These are phyloP conservation scores for Acanthochromis polyacanthus DNA, from an alignment of 2,113 vertebrate species.

Conservation along the genomic window DNA sequence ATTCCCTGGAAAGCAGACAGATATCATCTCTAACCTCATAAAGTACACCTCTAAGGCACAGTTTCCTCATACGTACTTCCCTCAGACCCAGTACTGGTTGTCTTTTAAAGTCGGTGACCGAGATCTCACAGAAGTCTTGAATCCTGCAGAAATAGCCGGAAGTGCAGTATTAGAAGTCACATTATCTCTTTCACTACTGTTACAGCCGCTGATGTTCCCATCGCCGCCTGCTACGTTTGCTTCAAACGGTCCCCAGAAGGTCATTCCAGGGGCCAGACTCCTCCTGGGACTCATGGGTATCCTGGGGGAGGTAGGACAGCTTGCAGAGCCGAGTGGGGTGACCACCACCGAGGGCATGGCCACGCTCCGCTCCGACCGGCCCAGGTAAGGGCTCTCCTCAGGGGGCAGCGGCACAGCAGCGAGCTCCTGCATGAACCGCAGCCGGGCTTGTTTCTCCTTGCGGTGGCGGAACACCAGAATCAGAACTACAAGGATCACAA, in stretches of 20 bases:
- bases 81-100: slow-evolving; percentile 91
- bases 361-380: slow-evolving; percentile 79
- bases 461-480: slow-evolving; percentile 85
- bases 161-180: not conserved
- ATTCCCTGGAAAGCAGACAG: slow-evolving; percentile 7
- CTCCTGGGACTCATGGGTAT: slow-evolving; percentile 45
- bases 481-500: slow-evolving; percentile 77
- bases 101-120: slow-evolving; percentile 81
- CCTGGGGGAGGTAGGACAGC: slow-evolving; percentile 59
- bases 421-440: slow-evolving; percentile 73
- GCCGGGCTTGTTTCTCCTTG: slow-evolving; percentile 82
- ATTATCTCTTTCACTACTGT: slow-evolving; percentile 23
- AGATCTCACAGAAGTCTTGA: slow-evolving; percentile 41
- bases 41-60: slow-evolving; percentile 66
- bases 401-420: slow-evolving; percentile 44
- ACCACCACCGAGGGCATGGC: slow-evolving; percentile 88
- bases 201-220: slow-evolving; percentile 10
- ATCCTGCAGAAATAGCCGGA: slow-evolving; percentile 23
- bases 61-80: slow-evolving; percentile 23
- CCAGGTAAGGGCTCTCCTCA: slow-evolving; percentile 62
- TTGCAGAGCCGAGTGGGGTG: slow-evolving; percentile 83
- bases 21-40: not conserved
- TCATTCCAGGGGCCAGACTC: slow-evolving; percentile 67
- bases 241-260: slow-evolving; percentile 84
- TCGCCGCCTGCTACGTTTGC: slow-evolving; percentile 54